phyloP scores from a whole-genome alignment of 2,113 vertebrate genomes.

The Pelecanoides urinatrix region DNA sequence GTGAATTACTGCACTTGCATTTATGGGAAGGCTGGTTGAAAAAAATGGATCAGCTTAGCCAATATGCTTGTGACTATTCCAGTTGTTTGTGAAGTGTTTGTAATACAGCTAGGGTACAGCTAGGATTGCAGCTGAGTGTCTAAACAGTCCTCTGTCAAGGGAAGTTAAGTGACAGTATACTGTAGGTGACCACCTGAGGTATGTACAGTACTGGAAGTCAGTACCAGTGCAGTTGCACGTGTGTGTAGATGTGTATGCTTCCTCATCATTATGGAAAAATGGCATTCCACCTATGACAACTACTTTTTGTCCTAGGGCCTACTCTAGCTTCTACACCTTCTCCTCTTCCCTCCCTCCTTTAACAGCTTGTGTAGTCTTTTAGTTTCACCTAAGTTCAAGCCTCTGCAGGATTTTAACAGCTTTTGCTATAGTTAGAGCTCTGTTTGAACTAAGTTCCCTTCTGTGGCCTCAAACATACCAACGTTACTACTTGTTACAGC shows the following conservation, averaged over 20 bases:
- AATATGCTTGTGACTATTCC: background rate
- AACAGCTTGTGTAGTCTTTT: background rate
- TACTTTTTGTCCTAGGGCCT: background rate
- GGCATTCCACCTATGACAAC: background rate
- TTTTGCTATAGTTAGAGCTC: background rate
- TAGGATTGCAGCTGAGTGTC: background rate
- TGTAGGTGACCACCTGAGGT: background rate
- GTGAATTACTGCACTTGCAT: background rate
- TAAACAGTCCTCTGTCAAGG: background rate
- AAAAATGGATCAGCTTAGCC: background rate
- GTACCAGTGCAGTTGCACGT: background rate
- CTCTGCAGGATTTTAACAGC: background rate
- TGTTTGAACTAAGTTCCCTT: background rate
- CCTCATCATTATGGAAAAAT: background rate
- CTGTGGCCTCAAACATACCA: background rate
- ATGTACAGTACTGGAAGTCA: background rate
- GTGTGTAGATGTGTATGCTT: background rate
- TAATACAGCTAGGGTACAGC: background rate
- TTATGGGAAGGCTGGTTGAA: background rate
- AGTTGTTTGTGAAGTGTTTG: background rate
- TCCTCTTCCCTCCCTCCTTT: background rate
- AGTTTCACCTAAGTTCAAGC: background rate
- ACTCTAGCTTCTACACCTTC: background rate
- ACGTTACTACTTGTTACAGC: background rate
- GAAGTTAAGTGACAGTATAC: background rate